Base-by-base conservation (phyloP, 2,797 vertebrate species). In the Sarcophilus harrisii region DNA sequence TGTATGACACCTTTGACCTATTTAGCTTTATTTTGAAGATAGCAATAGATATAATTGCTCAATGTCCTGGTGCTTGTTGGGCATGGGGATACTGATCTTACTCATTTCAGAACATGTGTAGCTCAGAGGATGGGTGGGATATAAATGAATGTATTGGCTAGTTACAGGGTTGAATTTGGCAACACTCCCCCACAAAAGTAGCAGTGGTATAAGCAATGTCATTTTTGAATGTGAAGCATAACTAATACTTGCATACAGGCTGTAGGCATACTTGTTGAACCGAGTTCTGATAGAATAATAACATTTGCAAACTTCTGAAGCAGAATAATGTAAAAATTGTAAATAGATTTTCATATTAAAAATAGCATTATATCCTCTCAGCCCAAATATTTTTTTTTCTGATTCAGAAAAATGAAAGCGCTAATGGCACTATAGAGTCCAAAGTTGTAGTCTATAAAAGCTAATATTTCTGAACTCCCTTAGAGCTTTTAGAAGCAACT, bases 261-360 rank as follows among this genome's bases (percentile, higher is more conserved):
- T 81, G 38, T 81, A 45, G 18, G n/a, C 73, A 81, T 81, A 81
- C 38, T 81, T 81, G n/a, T 81, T 2, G 18, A 45, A 81, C 73
- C n/a, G 38, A n/a, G 45, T 81, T 81, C 73, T 45, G 73, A 81
- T 24, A 21, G 73, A 81, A 81, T 45, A 45, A 81, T 81, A 81
- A 45, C 73, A 81, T 81, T 81, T 81, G 16, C 18, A 45, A 81
- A 45, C n/a, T 81, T 81, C 73, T 81, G 73, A 81, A 81, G 73
- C 73, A 81, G 73, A 81, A 81, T 73, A 73, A 73, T 81, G 73
- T 81, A 45, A 81, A 81, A 81, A 81, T 81, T 81, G n/a, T 45
- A 81, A 45, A 81, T 81, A 21, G 2, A 81, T 81, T 81, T 81
- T 81, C 73, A 81, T 45, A 45, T 38, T 81, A 81, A 81, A 81